Conservation (phyloP, 2,888 invertebrate species). For the Thereva unica region DNA sequence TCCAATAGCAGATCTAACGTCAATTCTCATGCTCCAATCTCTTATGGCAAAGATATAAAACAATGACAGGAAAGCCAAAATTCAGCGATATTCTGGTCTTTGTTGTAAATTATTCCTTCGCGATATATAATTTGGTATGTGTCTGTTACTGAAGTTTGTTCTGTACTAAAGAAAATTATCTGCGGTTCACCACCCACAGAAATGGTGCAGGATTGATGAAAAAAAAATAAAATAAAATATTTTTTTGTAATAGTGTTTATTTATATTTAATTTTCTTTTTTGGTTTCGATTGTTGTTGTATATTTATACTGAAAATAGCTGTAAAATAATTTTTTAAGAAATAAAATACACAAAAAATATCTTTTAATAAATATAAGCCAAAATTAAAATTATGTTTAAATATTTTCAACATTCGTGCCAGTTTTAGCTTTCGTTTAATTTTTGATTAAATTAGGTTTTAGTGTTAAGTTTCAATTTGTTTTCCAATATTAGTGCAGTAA, state of each 20-base stretch:
- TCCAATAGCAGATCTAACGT: slow-evolving; percentile 29
- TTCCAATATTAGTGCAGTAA: too few relatives aligned
- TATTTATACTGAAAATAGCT: slow-evolving; percentile 37
- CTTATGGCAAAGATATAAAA: slow-evolving; percentile 32
- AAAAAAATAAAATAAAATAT: too few relatives aligned
- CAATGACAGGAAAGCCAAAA: slow-evolving; percentile 26
- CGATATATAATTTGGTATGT: too few relatives aligned
- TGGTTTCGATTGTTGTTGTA: slow-evolving; percentile 30
- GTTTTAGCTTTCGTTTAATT: too few relatives aligned
- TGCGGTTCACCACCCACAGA: too few relatives aligned
- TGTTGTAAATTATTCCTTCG: slow-evolving; percentile 1
- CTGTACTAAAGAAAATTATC: too few relatives aligned
- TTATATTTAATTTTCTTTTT: slow-evolving; percentile 29
- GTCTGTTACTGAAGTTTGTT: too few relatives aligned
- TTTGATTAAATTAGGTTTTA: too few relatives aligned
- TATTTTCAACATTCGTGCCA: too few relatives aligned
- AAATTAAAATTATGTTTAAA: too few relatives aligned
- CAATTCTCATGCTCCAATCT: slow-evolving; percentile 35
- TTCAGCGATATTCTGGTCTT: slow-evolving; percentile 21
- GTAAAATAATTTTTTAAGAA: slow-evolving; percentile 38
- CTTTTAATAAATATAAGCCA: slow-evolving; percentile 29
- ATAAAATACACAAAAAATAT: slow-evolving; percentile 11
- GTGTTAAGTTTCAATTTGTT: too few relatives aligned
- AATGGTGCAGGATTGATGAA: too few relatives aligned
- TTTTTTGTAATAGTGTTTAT: not conserved